Percentiles rank a stretch among this genome's conserved stretches.
Evolutionary conservation across 2,797 vertebrate genomes (phyloP).

Genomic region (Emydoidea blandingii): DNA sequence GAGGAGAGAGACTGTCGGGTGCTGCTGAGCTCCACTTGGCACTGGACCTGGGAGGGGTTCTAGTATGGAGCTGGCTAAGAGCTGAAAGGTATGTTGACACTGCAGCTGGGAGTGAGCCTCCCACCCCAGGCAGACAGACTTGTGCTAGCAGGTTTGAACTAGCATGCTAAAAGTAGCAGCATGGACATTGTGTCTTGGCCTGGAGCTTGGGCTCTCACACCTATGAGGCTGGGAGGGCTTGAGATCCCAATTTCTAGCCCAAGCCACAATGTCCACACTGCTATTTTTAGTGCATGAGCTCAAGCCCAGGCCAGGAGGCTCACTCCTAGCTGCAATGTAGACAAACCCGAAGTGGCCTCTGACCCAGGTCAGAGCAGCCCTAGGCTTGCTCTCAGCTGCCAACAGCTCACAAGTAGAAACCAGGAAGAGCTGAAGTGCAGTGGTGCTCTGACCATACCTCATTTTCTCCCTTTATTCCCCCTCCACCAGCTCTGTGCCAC

Average conservation of each 20-base stretch:
- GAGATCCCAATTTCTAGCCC: not conserved
- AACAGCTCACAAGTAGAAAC: not conserved
- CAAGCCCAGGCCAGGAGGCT: not conserved
- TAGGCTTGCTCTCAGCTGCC: accelerated
- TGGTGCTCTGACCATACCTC: not conserved
- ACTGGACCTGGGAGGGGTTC: accelerated
- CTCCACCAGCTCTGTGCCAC: accelerated
- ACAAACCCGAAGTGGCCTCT: accelerated
- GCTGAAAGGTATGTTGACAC: not conserved
- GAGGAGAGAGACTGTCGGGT: not conserved
- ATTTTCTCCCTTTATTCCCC: not conserved
- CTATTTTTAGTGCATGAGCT: not conserved
- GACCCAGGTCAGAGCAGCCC: not conserved
- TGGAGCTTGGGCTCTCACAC: not conserved
- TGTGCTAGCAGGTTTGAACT: not conserved
- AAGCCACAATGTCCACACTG: not conserved
- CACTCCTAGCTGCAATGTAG: not conserved
- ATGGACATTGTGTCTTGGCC: not conserved
- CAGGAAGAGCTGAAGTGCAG: not conserved
- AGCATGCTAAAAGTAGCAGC: not conserved
- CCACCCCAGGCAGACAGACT: not conserved
- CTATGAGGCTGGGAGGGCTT: not conserved
- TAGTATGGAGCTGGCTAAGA: not conserved
- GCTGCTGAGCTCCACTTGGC: accelerated
- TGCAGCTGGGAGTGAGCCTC: not conserved